These are phyloP conservation scores for Megalopta genalis DNA, from an alignment of 1,140 invertebrate genomes.

Conservation along the genomic window DNA sequence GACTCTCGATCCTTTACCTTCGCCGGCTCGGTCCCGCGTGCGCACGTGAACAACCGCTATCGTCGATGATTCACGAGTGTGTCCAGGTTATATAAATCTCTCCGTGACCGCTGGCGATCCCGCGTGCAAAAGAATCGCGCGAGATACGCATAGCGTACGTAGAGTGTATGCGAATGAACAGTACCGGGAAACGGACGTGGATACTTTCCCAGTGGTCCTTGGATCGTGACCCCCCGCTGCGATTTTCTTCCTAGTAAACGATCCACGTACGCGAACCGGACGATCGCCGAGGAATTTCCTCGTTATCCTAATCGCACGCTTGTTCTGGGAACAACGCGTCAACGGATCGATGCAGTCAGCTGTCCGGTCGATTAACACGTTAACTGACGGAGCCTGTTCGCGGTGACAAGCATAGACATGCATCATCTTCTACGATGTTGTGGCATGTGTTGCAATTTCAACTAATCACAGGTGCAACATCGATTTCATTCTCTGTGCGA, in stretches of 20 bases:
- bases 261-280: not conserved
- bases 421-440: no score
- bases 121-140: not conserved
- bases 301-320: not conserved
- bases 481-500: no score
- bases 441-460: no score
- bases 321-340: not conserved
- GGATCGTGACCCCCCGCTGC: not conserved
- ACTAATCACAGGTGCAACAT: no score
- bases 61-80: conserved; percentile 29
- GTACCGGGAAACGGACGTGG: conserved; percentile 12
- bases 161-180: no score
- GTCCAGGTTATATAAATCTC: conserved; percentile 41
- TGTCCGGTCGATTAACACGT: no score
- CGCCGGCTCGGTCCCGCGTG: not conserved
- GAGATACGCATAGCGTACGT: not conserved
- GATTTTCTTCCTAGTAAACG: not conserved
- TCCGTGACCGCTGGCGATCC: not conserved
- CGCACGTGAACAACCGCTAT: conserved; percentile 37
- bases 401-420: no score
- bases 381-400: no score
- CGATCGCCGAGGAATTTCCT: not conserved
- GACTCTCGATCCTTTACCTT: conserved; percentile 24
- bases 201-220: conserved; percentile 12
- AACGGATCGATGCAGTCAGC: not conserved